Percentiles rank a stretch among this genome's conserved stretches.
Evolutionary conservation across 2,113 vertebrate species (phyloP).

Genomic region (Acanthochromis polyacanthus): DNA sequence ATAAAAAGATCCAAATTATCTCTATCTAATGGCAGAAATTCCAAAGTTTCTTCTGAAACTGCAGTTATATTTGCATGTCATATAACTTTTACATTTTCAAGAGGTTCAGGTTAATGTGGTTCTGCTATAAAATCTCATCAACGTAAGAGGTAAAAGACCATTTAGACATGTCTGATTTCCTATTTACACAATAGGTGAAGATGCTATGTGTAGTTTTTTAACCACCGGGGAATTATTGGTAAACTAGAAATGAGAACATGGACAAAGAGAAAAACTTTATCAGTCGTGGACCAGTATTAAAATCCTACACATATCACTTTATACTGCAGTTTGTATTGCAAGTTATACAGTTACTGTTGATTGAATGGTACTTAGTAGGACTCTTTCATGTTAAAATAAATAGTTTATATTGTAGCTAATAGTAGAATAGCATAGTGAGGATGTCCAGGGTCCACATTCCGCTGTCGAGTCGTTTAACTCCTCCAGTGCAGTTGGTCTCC

Average conservation of each 20-base stretch:
- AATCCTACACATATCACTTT: constrained; percentile 32
- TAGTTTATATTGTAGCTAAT: background rate
- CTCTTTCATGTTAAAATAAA: too few relatives aligned
- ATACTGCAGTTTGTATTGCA: background rate
- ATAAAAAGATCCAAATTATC: too few relatives aligned
- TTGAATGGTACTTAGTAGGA: background rate
- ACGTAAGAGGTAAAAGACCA: too few relatives aligned
- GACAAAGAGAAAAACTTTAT: background rate
- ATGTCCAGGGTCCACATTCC: too few relatives aligned
- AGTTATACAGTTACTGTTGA: background rate
- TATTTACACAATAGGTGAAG: background rate
- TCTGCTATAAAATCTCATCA: background rate
- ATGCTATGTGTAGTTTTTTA: constrained; percentile 32
- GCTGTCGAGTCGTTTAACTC: background rate
- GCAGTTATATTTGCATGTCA: too few relatives aligned
- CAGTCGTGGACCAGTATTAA: background rate
- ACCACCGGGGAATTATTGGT: background rate
- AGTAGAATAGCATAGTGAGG: background rate
- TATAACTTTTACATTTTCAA: too few relatives aligned
- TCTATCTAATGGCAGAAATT: too few relatives aligned
- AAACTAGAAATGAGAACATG: constrained; percentile 4
- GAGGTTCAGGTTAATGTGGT: constrained; percentile 38
- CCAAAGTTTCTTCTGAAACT: too few relatives aligned
- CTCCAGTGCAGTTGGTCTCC: background rate
- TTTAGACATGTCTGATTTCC: background rate